Evolutionary conservation across 2,113 vertebrate species (phyloP).

Genomic region (Chionodraco myersi): DNA sequence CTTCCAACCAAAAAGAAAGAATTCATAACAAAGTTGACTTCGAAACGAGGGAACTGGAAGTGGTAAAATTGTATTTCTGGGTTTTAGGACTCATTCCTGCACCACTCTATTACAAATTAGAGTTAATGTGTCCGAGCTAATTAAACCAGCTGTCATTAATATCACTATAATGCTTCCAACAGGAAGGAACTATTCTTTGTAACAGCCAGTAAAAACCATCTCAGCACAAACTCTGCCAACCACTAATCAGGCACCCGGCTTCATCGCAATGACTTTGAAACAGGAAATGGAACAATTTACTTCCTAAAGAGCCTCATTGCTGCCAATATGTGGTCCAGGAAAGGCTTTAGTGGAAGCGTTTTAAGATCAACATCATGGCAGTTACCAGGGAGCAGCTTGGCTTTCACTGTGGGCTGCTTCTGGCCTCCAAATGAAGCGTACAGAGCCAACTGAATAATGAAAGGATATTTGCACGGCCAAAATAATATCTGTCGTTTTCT

Average conservation of each 20-base stretch:
- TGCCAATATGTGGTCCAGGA: constrained; percentile 40
- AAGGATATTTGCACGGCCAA: constrained; percentile 48
- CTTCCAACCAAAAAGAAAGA: no score
- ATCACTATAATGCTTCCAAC: neutral
- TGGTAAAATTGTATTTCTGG: no score
- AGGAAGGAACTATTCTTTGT: constrained; percentile 26
- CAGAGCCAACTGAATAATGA: constrained; percentile 60
- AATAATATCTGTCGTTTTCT: constrained; percentile 27
- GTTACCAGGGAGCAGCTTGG: constrained; percentile 60
- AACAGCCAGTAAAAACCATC: constrained; percentile 34
- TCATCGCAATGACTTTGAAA: constrained; percentile 42
- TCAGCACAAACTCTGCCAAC: constrained; percentile 18
- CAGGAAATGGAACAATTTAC: constrained; percentile 64
- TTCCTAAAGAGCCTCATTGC: constrained; percentile 56
- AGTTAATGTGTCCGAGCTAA: no score
- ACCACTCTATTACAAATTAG: no score
- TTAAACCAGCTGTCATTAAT: neutral
- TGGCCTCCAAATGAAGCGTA: constrained; percentile 47
- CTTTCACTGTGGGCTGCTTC: constrained; percentile 46
- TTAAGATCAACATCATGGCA: constrained; percentile 60
- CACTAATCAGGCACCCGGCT: constrained; percentile 29
- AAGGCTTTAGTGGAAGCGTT: constrained; percentile 49
- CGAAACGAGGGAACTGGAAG: no score
- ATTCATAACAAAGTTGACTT: no score
- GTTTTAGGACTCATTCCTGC: no score